Percentiles rank a stretch among this genome's conserved stretches.
These are phyloP conservation scores for Amazonetta brasiliensis DNA, from an alignment of 2,797 vertebrate genomes.

Conservation along the genomic window DNA sequence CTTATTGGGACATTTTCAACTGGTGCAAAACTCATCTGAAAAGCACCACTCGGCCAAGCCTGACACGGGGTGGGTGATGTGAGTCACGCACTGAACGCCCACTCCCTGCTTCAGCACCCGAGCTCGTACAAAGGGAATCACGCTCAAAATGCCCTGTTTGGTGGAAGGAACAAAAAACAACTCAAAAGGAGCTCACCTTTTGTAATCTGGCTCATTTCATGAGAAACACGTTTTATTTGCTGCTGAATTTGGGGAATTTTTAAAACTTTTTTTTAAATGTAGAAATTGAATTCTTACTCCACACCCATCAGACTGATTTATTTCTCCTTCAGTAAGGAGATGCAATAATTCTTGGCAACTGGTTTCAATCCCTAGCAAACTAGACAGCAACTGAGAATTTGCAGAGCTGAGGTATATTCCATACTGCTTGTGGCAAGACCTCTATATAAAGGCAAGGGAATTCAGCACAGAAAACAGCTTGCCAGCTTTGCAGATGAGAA, in stretches of 20 bases:
- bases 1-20: conserved; percentile 55
- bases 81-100: background rate
- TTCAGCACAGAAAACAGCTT: background rate
- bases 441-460: background rate
- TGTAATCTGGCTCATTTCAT: background rate
- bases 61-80: background rate
- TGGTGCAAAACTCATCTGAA: conserved; percentile 9
- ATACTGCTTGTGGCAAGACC: background rate
- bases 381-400: background rate
- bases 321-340: background rate
- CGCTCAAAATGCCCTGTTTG: background rate
- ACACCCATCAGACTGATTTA: background rate
- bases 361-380: background rate
- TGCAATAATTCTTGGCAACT: background rate
- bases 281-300: background rate
- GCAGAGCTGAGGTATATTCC: background rate
- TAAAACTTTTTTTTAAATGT: background rate
- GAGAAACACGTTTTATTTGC: background rate
- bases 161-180: background rate
- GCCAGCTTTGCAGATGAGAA: background rate
- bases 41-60: background rate
- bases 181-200: background rate
- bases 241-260: background rate
- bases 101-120: background rate
- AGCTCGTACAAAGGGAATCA: background rate